phyloP scores from a whole-genome alignment of 2,888 invertebrate genomes.

The Volucella inflata region DNA sequence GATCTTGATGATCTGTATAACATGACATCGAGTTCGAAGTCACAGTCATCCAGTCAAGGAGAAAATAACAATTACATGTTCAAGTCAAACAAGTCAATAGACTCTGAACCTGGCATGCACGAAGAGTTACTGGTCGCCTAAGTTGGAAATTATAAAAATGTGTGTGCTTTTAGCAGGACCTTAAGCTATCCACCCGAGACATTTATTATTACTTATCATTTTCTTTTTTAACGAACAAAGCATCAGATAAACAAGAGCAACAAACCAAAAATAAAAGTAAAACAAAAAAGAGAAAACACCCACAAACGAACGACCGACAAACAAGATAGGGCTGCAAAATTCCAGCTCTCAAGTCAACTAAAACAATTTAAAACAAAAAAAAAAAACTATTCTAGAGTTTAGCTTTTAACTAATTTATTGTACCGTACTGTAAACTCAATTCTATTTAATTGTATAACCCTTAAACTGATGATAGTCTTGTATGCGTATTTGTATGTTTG shows the following conservation, averaged over 20 bases:
- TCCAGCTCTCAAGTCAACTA: constrained; percentile 41
- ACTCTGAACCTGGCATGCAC: constrained; percentile 78
- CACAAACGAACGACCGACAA: constrained; percentile 53
- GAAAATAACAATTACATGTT: constrained; percentile 79
- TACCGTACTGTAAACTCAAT: constrained; percentile 70
- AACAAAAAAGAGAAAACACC: background rate
- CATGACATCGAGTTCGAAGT: constrained; percentile 83
- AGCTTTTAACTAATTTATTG: constrained; percentile 68
- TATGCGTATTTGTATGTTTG: constrained; percentile 39
- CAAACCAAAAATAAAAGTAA: constrained; percentile 44
- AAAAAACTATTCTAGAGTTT: constrained; percentile 67
- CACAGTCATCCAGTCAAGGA: constrained; percentile 81
- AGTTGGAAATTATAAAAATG: constrained; percentile 11
- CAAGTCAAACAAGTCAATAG: constrained; percentile 81
- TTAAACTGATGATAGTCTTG: constrained; percentile 51
- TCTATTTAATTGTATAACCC: constrained; percentile 60
- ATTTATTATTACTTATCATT: constrained; percentile 5
- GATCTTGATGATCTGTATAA: constrained; percentile 85
- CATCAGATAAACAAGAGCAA: constrained; percentile 54
- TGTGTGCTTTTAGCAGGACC: constrained; percentile 8
- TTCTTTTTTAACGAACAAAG: constrained; percentile 62
- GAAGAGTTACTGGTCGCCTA: constrained; percentile 81
- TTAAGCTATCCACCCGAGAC: constrained; percentile 48
- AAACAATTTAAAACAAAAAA: constrained; percentile 21
- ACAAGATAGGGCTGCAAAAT: constrained; percentile 21